Percentiles rank a stretch among this genome's conserved stretches.
Conservation (phyloP, 2,113 vertebrate genomes). For the Bubo bubo region DNA sequence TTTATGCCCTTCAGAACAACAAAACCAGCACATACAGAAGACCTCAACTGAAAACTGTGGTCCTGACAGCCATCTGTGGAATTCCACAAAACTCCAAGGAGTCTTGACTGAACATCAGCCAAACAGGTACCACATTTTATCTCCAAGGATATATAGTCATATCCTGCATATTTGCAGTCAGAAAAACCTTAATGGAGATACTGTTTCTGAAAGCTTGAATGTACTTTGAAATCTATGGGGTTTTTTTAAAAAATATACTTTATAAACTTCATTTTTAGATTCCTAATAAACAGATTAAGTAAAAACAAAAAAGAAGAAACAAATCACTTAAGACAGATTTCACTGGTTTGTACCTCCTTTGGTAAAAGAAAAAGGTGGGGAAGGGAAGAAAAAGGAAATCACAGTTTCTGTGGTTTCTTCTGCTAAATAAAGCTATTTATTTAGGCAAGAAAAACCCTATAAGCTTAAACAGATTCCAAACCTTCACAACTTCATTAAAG, state of each 20-base stretch:
- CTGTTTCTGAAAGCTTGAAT: background rate
- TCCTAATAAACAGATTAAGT: background rate
- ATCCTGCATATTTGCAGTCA: background rate
- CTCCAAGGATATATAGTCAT: background rate
- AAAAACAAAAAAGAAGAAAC: background rate
- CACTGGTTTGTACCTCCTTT: background rate
- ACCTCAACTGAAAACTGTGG: background rate
- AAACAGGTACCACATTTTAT: background rate
- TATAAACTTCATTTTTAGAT: background rate
- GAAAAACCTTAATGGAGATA: background rate
- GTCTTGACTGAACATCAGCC: background rate
- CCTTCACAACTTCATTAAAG: background rate
- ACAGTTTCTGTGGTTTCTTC: background rate
- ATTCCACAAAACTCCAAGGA: background rate
- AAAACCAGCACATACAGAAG: background rate
- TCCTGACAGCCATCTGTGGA: background rate
- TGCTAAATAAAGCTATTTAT: background rate
- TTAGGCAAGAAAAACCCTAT: background rate
- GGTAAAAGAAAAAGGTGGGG: background rate
- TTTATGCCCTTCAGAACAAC: background rate
- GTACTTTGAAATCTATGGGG: background rate
- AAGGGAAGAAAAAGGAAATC: background rate
- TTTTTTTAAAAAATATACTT: background rate
- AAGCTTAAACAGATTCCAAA: background rate
- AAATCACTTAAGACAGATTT: background rate